Base-by-base conservation (phyloP, 2,888 invertebrate species). In the Eurytoma californica region DNA sequence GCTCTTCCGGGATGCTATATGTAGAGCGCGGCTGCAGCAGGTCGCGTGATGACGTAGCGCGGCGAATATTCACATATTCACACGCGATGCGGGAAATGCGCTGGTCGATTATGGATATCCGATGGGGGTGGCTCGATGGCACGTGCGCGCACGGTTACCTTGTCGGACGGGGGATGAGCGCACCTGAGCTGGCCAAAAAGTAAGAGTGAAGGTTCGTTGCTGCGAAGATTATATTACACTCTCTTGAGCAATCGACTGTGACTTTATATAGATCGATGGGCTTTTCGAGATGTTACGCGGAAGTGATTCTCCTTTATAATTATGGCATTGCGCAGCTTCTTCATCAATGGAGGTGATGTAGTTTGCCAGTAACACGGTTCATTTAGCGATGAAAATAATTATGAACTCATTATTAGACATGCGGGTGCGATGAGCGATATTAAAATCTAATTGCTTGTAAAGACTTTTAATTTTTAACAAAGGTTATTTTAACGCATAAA, bases 41-140 rank as follows among this genome's bases (percentile, higher is more conserved):
- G 24, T n/a, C 39, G 20, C 49, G 47, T 47, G 57, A 68, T 18
- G 63, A 69, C 24, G 69, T 3, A 20, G 51, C 28, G 39, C 7
- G 39, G 39, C 0, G 39, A 9, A 39, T 39, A 39, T 39, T 39
- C 39, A 9, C 39, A 57, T 63, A 57, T 60, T 53, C 18, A 51
- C 49, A 58, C 60, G 30, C 47, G 49, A 53, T 58, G 72, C 30
- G 16, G 16, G 30, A 49, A 78, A 78, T 74, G 76, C 63, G 49
- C 47, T 63, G 68, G 72, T 80, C 72, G 76, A 80, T 80, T 80
- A 80, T 72, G 67, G 67, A 67, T 75, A 70, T 28, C 7, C 55
- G 74, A 66, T 78, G 66, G 49, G 68, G 53, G 24, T 30, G 20
- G 60, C 7, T 12, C 39, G 72, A 49, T 58, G 55, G 28, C n/a